Conservation (phyloP, 2,113 vertebrate genomes). For the Scomber japonicus region DNA sequence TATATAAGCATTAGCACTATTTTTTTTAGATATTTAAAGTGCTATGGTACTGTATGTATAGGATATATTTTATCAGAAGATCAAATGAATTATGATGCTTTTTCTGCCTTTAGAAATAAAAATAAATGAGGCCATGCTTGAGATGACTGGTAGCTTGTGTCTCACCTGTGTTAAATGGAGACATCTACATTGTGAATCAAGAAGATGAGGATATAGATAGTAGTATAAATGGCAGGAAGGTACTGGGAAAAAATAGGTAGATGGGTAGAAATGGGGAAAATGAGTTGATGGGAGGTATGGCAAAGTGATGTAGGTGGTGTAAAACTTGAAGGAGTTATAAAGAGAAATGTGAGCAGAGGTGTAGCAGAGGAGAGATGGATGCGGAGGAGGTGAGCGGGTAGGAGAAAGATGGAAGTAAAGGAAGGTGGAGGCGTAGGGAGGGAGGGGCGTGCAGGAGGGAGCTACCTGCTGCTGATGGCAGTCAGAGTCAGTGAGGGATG, state of each 20-base stretch:
- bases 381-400: conserved; percentile 43
- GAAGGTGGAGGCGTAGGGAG: conserved; percentile 60
- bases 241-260: not conserved
- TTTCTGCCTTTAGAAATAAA: not conserved
- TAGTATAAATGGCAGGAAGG: not conserved
- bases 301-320: no score
- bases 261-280: not conserved
- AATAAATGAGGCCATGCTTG: not conserved
- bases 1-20: not conserved
- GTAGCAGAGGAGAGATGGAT: conserved; percentile 35
- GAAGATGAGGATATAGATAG: not conserved
- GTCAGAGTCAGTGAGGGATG: conserved; percentile 92
- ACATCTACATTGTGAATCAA: not conserved
- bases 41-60: conserved; percentile 1
- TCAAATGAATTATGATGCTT: conserved; percentile 6
- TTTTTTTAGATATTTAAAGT: conserved; percentile 1
- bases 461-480: conserved; percentile 85
- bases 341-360: not conserved
- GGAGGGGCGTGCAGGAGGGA: conserved; percentile 64
- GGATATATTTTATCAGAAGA: not conserved
- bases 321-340: not conserved
- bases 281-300: not conserved
- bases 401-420: conserved; percentile 69
- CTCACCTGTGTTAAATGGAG: not conserved
- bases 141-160: not conserved